Conservation (phyloP, 2,888 invertebrate species). For the Anticlea derivata region DNA sequence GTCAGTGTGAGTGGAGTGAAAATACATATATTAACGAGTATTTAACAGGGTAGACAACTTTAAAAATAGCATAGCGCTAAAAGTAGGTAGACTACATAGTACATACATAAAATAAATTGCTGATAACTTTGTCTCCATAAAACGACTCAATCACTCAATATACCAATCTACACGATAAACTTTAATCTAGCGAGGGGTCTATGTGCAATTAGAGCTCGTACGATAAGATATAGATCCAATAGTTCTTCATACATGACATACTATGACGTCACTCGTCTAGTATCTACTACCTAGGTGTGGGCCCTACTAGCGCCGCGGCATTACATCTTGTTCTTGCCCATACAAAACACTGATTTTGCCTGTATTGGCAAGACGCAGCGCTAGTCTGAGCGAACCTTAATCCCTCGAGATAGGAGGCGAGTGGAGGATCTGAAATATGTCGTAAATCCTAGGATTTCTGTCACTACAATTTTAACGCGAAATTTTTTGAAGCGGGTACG, state of each 20-base stretch:
- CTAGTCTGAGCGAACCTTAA: too few relatives aligned
- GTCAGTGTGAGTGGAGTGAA: too few relatives aligned
- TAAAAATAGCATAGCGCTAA: too few relatives aligned
- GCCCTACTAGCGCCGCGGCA: too few relatives aligned
- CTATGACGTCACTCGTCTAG: background rate
- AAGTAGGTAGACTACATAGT: too few relatives aligned
- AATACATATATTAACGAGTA: too few relatives aligned
- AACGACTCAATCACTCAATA: background rate
- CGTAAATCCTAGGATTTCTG: slow-evolving; percentile 1
- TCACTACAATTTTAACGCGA: background rate
- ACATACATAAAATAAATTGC: background rate
- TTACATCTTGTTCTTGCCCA: too few relatives aligned
- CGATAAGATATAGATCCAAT: background rate
- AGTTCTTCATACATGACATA: background rate
- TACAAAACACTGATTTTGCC: too few relatives aligned
- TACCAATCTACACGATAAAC: background rate
- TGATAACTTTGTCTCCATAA: background rate
- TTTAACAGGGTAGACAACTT: too few relatives aligned
- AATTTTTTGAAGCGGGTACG: background rate
- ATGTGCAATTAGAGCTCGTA: slow-evolving; percentile 6
- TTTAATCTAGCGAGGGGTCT: slow-evolving; percentile 9
- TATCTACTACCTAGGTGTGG: too few relatives aligned
- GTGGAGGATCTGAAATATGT: too few relatives aligned
- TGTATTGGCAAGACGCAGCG: too few relatives aligned
- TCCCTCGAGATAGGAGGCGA: background rate